Percentiles rank a stretch among this genome's conserved stretches.
Evolutionary conservation across 2,797 vertebrate species (phyloP).

Genomic region (Sternotherus odoratus): DNA sequence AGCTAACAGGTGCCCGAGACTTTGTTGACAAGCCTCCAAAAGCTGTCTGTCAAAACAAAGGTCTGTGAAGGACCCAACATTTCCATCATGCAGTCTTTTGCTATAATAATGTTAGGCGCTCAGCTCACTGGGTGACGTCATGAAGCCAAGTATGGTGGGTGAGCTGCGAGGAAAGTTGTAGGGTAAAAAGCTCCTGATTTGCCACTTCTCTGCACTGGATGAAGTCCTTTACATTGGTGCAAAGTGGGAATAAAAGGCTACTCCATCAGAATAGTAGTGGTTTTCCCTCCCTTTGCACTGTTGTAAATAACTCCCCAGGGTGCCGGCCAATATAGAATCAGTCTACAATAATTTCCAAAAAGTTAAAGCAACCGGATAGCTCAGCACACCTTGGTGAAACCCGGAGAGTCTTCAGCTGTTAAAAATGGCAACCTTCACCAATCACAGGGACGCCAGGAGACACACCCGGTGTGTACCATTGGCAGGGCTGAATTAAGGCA

Average conservation of each 20-base stretch:
- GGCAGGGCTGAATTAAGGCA: background rate
- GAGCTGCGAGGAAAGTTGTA: background rate
- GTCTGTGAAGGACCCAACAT: conserved; percentile 25
- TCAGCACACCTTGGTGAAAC: background rate
- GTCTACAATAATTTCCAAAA: background rate
- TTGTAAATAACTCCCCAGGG: background rate
- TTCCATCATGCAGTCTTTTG: conserved; percentile 34
- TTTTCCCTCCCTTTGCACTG: background rate
- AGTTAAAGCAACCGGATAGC: background rate
- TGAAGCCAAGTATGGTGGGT: background rate
- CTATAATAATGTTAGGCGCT: conserved; percentile 7
- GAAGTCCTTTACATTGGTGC: background rate
- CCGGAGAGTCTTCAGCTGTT: background rate
- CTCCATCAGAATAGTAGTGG: too few relatives aligned
- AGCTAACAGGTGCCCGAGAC: background rate
- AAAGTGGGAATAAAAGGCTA: background rate
- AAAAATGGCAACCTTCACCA: too few relatives aligned
- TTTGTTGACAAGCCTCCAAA: background rate
- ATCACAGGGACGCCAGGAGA: background rate
- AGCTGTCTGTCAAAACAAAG: background rate
- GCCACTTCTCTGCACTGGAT: background rate
- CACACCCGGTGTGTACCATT: background rate
- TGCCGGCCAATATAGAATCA: background rate
- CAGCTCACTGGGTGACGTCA: background rate
- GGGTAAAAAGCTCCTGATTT: background rate